Evolutionary conservation across 2,888 invertebrate genomes (phyloP), one percentile per base, ranked within the genome.

Genomic region (Dryomyza anilis): DNA sequence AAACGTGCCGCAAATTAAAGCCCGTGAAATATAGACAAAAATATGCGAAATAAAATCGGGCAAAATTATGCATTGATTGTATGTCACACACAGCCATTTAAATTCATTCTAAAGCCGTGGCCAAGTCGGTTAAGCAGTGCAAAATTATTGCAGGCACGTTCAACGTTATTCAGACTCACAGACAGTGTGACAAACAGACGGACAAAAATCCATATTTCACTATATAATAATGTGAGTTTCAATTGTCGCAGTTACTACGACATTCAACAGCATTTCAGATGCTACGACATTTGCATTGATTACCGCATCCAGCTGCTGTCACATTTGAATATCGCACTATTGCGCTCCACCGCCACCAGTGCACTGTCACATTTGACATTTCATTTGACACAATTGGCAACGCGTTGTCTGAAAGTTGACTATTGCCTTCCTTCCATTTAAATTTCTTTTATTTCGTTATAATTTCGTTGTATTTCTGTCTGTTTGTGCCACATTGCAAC

Each of bases 81-180:
- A 16, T 1, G 16, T 10, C 30, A 19, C 19, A 21, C 3, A 30
- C 48, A 48, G 25, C 6, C 48, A 21, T 25, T 50, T 14, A 27
- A 52, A 36, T 60, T 60, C 50, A 29, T 43, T 27, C 21, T 16
- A 14, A 43, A 55, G 21, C 14, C 36, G 19, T n/a, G 56, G 56
- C 58, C 64, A 52, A 58, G 43, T 53, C 58, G 53, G 52, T 58
- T 64, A 64, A 64, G 45, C 45, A 64, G 58, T 50, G 52, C 33
- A 10, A 58, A 58, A 52, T 39, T 64, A 64, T 64, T 48, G 56
- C 43, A 52, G 5, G 58, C 64, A 64, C 64, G 64, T 64, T 27
- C 43, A 10, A 14, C 12, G 50, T 50, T 8, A 25, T 50, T n/a
- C 50, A 16, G 14, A 5, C 43, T 43, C 12, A 3, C 12, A 3